Evolutionary conservation across 1,140 invertebrate species (phyloP).

Genomic region (Drosophila parvula): DNA sequence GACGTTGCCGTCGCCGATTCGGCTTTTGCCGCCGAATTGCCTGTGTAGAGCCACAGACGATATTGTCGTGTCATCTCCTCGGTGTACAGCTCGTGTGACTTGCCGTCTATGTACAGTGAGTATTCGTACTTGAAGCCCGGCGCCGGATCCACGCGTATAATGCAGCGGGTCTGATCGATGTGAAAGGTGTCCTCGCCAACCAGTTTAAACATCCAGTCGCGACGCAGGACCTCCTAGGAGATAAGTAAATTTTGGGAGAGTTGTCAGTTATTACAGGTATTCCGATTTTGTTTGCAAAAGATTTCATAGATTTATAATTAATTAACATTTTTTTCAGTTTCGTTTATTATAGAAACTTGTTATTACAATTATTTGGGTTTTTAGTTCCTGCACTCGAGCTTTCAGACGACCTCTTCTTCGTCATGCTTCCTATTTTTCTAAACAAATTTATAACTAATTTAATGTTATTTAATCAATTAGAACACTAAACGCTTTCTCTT

Average conservation of each 20-base stretch:
- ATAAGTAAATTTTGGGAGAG: not conserved
- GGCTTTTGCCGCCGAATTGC: constrained; percentile 1
- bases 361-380: too few species aligned
- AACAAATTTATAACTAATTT: too few species aligned
- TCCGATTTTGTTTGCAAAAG: too few species aligned
- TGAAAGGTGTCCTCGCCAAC: constrained; percentile 89
- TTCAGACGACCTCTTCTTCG: too few species aligned
- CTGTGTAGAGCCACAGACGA: constrained; percentile 83
- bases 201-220: constrained; percentile 95
- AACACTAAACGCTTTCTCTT: too few species aligned
- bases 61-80: constrained; percentile 90
- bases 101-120: constrained; percentile 90
- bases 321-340: too few species aligned
- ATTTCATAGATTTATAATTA: too few species aligned
- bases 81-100: constrained; percentile 90
- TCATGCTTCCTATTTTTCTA: too few species aligned
- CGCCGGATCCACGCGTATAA: constrained; percentile 88
- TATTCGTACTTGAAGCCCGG: constrained; percentile 93
- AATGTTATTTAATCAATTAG: too few species aligned
- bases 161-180: constrained; percentile 84
- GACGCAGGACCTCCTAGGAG: constrained; percentile 88
- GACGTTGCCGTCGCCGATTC: constrained; percentile 2
- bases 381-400: too few species aligned
- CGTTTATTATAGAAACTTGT: too few species aligned
- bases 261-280: too few species aligned